Percentiles rank a stretch among this genome's conserved stretches.
Conservation (phyloP, 2,113 vertebrate genomes). For the Glaucomys volans region DNA sequence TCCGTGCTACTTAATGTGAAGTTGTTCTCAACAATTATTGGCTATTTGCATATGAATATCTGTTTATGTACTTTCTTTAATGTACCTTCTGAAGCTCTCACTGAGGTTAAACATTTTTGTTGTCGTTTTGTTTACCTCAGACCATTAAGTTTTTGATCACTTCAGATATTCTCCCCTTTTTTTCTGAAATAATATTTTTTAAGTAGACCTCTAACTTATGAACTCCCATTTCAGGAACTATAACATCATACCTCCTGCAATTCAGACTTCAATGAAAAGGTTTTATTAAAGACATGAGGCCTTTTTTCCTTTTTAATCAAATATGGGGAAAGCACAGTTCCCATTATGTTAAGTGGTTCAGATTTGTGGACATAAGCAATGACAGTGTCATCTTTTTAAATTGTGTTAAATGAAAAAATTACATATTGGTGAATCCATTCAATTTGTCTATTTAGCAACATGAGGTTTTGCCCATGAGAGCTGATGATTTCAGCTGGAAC, state of each 20-base stretch:
- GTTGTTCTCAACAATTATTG: neutral
- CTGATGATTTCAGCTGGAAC: conserved; percentile 3
- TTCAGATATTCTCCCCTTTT: neutral
- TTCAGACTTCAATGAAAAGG: neutral
- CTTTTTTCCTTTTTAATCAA: neutral
- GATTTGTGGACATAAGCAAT: neutral
- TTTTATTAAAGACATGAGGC: neutral
- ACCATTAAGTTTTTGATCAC: conserved; percentile 71
- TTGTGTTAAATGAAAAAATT: conserved; percentile 61
- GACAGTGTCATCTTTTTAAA: neutral
- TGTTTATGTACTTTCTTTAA: conserved; percentile 68
- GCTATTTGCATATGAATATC: conserved; percentile 70
- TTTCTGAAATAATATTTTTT: neutral
- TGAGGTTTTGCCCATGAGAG: neutral
- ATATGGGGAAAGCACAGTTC: neutral
- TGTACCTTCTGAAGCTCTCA: conserved; percentile 78
- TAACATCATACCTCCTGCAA: neutral
- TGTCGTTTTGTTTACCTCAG: conserved; percentile 61
- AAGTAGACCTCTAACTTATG: neutral
- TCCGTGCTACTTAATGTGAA: neutral
- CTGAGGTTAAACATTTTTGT: conserved; percentile 37
- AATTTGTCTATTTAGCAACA: conserved; percentile 21
- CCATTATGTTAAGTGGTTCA: neutral
- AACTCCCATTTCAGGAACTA: neutral
- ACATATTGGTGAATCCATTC: neutral